phyloP scores from a whole-genome alignment of 1,140 invertebrate species.

The Lanistes nyassanus region DNA sequence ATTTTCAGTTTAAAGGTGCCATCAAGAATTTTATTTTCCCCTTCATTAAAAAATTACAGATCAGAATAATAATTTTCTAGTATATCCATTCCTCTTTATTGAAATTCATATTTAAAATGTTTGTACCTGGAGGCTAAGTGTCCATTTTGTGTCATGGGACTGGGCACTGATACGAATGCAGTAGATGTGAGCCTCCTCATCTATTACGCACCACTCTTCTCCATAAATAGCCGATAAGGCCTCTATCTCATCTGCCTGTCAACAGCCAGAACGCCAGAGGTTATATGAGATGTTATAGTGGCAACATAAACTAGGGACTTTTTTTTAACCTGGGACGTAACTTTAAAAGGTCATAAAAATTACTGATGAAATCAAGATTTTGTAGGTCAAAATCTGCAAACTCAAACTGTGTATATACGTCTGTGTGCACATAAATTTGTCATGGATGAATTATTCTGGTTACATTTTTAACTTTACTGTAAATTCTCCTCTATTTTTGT shows the following conservation, averaged over 20 bases:
- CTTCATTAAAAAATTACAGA: no score
- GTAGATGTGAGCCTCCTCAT: constrained; percentile 70
- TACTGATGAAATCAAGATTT: background rate
- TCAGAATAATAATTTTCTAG: no score
- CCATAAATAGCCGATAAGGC: constrained; percentile 80
- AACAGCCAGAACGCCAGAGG: background rate
- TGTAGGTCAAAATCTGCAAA: background rate
- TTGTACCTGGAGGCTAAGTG: constrained; percentile 39
- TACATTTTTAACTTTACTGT: no score
- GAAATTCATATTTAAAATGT: background rate
- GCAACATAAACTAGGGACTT: background rate
- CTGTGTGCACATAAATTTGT: background rate
- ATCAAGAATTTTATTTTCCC: no score
- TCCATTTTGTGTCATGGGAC: constrained; percentile 36
- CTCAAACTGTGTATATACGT: background rate
- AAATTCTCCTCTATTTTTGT: no score
- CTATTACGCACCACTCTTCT: constrained; percentile 76
- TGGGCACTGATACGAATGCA: constrained; percentile 48
- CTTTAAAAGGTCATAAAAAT: background rate
- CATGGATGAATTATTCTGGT: background rate
- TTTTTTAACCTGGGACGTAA: background rate
- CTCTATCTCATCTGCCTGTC: constrained; percentile 77
- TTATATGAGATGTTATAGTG: background rate
- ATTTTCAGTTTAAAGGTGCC: no score
- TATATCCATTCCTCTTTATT: constrained; percentile 4